Evolutionary conservation across 2,113 vertebrate genomes (phyloP).

Genomic region (Brachirus orientalis): DNA sequence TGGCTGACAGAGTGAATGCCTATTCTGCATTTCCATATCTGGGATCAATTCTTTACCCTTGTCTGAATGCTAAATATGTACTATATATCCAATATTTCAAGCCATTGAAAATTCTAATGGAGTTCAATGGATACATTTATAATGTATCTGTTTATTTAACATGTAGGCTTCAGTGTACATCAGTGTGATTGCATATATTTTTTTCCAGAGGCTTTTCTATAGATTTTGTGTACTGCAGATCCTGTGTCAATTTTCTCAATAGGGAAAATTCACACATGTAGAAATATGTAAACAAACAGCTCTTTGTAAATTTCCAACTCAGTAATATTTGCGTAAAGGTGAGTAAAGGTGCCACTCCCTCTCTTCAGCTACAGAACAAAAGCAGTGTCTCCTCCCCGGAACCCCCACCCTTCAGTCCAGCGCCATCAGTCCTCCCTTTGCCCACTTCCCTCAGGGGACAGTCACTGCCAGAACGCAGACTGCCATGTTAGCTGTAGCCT

Average conservation of each 20-base stretch:
- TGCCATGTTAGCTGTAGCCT: conserved; percentile 36
- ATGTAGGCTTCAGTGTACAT: background rate
- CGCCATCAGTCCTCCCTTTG: conserved; percentile 18
- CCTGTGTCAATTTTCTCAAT: background rate
- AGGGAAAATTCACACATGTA: background rate
- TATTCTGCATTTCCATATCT: conserved; percentile 59
- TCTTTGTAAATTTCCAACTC: conserved; percentile 3
- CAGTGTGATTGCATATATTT: background rate
- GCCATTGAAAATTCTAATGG: background rate
- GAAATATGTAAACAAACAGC: conserved; percentile 21
- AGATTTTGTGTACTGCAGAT: background rate
- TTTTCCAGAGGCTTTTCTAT: conserved; percentile 1
- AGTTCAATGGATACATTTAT: conserved; percentile 14
- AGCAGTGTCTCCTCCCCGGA: conserved; percentile 26
- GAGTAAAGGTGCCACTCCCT: conserved; percentile 30
- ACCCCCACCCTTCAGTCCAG: conserved; percentile 27
- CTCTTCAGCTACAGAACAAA: conserved; percentile 18
- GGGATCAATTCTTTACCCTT: conserved; percentile 50
- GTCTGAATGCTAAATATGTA: conserved; percentile 31
- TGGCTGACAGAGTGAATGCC: conserved; percentile 25
- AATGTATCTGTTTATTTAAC: background rate
- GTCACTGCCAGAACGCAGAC: conserved; percentile 6
- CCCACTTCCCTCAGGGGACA: conserved; percentile 29
- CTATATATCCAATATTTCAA: conserved; percentile 13
- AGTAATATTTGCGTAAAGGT: conserved; percentile 32